Evolutionary conservation across 2,797 vertebrate species (phyloP).

Genomic region (Muraenolepis orangiensis): DNA sequence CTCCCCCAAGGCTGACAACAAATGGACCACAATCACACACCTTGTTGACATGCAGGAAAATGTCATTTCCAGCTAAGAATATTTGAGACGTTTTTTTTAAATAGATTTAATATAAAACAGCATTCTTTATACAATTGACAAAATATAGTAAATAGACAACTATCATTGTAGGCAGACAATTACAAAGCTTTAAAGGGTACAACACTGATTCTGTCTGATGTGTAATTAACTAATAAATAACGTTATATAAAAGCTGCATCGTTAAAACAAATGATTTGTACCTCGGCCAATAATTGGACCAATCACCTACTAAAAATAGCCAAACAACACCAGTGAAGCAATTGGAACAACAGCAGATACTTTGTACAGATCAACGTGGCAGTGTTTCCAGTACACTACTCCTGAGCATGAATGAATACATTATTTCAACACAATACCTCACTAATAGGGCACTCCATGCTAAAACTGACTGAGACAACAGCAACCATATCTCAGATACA

Average conservation of each 20-base stretch:
- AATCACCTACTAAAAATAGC: too few species aligned
- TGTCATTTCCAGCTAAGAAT: background rate
- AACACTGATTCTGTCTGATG: background rate
- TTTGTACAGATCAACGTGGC: too few species aligned
- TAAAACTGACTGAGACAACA: background rate
- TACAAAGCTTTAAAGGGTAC: background rate
- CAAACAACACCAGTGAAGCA: too few species aligned
- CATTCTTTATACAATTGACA: background rate
- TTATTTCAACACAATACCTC: background rate
- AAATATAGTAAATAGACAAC: background rate
- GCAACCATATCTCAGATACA: background rate
- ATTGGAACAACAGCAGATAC: too few species aligned
- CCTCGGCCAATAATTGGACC: too few species aligned
- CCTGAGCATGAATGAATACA: background rate
- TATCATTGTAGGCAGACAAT: too few species aligned
- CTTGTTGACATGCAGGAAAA: background rate
- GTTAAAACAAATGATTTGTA: background rate
- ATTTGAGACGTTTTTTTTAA: slow-evolving; percentile 23
- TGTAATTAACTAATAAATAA: too few species aligned
- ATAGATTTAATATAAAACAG: background rate
- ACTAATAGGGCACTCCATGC: background rate
- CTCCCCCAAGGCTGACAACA: slow-evolving; percentile 31
- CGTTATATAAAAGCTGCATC: background rate
- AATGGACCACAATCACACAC: slow-evolving; percentile 15
- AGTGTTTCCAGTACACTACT: background rate